Evolutionary conservation across 2,113 vertebrate genomes (phyloP).

Genomic region (Varanus salvator): DNA sequence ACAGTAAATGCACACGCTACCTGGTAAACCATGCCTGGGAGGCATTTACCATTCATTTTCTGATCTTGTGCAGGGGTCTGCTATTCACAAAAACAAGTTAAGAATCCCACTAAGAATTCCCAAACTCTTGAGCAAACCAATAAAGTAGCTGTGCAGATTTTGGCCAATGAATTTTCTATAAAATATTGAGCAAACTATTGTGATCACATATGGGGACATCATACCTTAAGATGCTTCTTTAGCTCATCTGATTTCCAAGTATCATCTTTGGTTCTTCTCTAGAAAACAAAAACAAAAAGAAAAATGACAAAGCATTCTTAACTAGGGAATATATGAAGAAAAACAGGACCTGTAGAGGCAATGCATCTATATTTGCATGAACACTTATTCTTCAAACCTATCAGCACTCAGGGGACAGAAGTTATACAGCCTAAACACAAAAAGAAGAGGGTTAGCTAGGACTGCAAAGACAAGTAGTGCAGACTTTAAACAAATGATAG

Average conservation of each 20-base stretch:
- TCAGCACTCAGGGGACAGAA: not conserved
- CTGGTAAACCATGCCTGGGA: not conserved
- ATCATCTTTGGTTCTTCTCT: conserved; percentile 92
- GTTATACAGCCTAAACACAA: accelerated
- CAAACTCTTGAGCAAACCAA: not conserved
- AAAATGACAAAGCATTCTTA: conserved; percentile 31
- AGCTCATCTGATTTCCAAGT: conserved; percentile 94
- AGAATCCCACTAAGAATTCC: not conserved
- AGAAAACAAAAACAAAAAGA: conserved; percentile 57
- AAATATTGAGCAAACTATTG: not conserved
- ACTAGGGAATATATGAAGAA: not conserved
- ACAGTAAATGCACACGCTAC: not conserved
- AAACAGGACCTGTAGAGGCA: not conserved
- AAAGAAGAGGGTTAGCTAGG: not conserved
- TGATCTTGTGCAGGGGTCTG: not conserved
- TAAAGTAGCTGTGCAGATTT: not conserved
- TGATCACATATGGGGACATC: not conserved
- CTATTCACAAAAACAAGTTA: not conserved
- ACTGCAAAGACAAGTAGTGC: not conserved
- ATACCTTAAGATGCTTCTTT: conserved; percentile 85
- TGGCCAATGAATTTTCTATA: not conserved
- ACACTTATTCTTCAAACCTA: not conserved
- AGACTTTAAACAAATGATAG: not conserved
- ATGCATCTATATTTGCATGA: not conserved
- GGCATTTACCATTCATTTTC: not conserved